Conservation (phyloP, 2,888 invertebrate species). For the Eristalis arbustorum region DNA sequence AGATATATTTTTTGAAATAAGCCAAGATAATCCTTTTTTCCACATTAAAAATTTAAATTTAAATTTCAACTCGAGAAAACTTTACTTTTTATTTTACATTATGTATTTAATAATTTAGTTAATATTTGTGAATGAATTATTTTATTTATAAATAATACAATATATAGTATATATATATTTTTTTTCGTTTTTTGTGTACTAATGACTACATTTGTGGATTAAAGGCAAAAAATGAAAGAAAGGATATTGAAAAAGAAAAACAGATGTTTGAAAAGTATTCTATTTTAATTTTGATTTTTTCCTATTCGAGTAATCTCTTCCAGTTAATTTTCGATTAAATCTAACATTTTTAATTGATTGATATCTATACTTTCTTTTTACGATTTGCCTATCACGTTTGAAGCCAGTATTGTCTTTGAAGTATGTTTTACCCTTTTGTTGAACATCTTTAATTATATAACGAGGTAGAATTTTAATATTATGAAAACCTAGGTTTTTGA, state of each 20-base stretch:
- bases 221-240: not conserved
- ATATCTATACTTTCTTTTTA: conserved; percentile 56
- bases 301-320: conserved; percentile 6
- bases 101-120: too few species aligned
- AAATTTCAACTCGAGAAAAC: not conserved
- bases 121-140: too few species aligned
- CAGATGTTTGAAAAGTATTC: not conserved
- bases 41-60: too few species aligned
- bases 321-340: conserved; percentile 39
- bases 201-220: not conserved
- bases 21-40: not conserved
- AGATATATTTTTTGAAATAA: not conserved
- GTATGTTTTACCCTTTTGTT: conserved; percentile 42
- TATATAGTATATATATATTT: too few species aligned
- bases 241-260: not conserved
- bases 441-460: conserved; percentile 58
- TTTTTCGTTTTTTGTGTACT: too few species aligned
- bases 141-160: too few species aligned
- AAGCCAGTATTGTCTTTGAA: conserved; percentile 44
- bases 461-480: conserved; percentile 50
- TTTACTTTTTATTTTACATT: too few species aligned
- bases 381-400: conserved; percentile 55
- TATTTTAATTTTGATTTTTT: too few species aligned
- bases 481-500: conserved; percentile 63
- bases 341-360: conserved; percentile 41